Conservation (phyloP, 2,113 vertebrate genomes). For the Muscicapa adusta region DNA sequence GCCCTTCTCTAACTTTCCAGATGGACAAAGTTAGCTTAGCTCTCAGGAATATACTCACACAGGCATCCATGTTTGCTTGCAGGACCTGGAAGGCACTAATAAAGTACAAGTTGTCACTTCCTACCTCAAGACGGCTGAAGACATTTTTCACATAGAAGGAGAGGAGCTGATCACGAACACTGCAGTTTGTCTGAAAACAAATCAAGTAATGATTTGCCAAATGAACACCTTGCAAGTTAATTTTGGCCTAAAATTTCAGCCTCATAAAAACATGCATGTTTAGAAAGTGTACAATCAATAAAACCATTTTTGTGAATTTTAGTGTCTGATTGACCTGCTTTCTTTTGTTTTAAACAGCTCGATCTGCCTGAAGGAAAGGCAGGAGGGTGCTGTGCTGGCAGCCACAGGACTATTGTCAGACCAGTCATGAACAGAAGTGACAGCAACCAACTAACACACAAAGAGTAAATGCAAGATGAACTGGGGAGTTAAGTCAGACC, state of each 20-base stretch:
- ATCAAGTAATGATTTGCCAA: background rate
- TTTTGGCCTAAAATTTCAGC: background rate
- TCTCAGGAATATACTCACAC: constrained; percentile 68
- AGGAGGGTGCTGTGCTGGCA: background rate
- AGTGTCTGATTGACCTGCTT: background rate
- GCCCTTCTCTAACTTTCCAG: background rate
- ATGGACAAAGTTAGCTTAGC: background rate
- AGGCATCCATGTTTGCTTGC: constrained; percentile 43
- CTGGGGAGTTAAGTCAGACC: background rate
- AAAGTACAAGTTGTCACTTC: constrained; percentile 14
- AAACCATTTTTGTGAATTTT: background rate
- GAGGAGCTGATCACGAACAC: constrained; percentile 66
- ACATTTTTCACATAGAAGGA: constrained; percentile 73
- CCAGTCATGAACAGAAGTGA: background rate
- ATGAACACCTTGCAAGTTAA: background rate
- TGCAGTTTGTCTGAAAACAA: constrained; percentile 67
- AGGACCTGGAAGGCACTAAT: constrained; percentile 63
- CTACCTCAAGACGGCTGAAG: constrained; percentile 42
- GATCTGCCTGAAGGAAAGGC: background rate
- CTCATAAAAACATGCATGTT: background rate
- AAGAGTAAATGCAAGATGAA: background rate
- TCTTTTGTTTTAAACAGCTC: background rate
- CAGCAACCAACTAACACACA: background rate
- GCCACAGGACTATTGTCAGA: background rate
- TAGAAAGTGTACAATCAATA: background rate